These are phyloP conservation scores for Heteromurus nitidus DNA, from an alignment of 2,888 invertebrate species.

Conservation along the genomic window DNA sequence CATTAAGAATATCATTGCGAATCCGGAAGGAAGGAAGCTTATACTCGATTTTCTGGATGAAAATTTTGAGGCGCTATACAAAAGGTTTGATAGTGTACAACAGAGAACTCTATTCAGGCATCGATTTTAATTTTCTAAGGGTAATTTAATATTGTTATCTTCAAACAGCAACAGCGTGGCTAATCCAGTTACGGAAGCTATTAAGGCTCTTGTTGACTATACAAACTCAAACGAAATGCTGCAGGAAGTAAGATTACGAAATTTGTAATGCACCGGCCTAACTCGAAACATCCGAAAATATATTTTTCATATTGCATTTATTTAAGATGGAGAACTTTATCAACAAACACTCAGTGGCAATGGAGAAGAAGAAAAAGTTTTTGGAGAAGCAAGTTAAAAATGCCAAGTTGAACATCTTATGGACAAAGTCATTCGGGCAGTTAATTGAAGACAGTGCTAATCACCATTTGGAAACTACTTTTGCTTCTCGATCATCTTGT, in stretches of 20 bases:
- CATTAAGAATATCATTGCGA: slow-evolving; percentile 48
- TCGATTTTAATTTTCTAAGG: no score
- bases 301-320: not conserved
- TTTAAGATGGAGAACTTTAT: slow-evolving; percentile 63
- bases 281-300: not conserved
- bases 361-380: slow-evolving; percentile 54
- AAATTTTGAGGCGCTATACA: slow-evolving; percentile 58
- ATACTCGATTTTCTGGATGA: slow-evolving; percentile 50
- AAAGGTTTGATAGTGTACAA: slow-evolving; percentile 57
- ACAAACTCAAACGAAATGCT: slow-evolving; percentile 38
- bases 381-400: slow-evolving; percentile 49
- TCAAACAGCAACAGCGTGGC: slow-evolving; percentile 56
- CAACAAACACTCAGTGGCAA: slow-evolving; percentile 20
- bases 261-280: not conserved
- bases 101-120: no score
- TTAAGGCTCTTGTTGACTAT: slow-evolving; percentile 43
- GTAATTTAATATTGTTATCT: not conserved
- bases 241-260: slow-evolving; percentile 23
- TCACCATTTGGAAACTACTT: not conserved
- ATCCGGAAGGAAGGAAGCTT: slow-evolving; percentile 42
- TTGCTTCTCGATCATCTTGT: not conserved
- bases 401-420: slow-evolving; percentile 52
- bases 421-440: slow-evolving; percentile 53
- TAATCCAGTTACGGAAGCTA: slow-evolving; percentile 62
- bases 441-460: slow-evolving; percentile 7